Evolutionary conservation across 1,140 invertebrate species (phyloP).

Genomic region (Drosophila nigrodunni): DNA sequence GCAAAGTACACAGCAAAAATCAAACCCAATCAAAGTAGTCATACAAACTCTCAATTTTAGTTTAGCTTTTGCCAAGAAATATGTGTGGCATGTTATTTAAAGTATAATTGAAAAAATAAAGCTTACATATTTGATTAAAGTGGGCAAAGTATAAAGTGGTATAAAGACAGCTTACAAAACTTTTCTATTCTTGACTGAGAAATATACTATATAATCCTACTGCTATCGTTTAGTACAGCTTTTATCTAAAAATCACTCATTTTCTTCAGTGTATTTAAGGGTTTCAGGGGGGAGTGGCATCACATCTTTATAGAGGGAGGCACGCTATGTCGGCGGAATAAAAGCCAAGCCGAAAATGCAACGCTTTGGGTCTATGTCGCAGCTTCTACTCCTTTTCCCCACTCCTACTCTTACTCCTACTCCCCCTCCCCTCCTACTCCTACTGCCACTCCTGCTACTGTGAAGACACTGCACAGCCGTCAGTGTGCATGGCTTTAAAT

Average conservation of each 20-base stretch:
- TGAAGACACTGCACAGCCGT: slow-evolving; percentile 24
- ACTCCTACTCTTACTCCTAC: background rate
- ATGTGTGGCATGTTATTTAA: too few species aligned
- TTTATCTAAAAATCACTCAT: too few species aligned
- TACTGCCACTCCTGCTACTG: slow-evolving; percentile 6
- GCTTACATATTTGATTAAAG: too few species aligned
- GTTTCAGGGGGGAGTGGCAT: background rate
- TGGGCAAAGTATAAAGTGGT: too few species aligned
- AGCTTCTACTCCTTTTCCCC: background rate
- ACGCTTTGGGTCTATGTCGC: slow-evolving; percentile 56
- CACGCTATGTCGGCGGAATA: slow-evolving; percentile 67
- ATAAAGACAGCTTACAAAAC: too few species aligned
- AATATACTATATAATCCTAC: too few species aligned
- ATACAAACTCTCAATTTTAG: too few species aligned
- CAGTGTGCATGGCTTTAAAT: slow-evolving; percentile 72
- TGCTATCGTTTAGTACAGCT: too few species aligned
- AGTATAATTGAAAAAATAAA: too few species aligned
- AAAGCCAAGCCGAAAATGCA: slow-evolving; percentile 78
- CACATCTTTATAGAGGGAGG: slow-evolving; percentile 5
- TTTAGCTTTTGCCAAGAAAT: too few species aligned
- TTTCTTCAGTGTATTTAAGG: background rate
- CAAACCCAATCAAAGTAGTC: too few species aligned
- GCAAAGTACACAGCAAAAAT: background rate
- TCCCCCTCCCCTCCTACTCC: background rate
- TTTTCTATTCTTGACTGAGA: too few species aligned